A percentile compares a stretch with the other conserved stretches of the same genome.
These are phyloP conservation scores for Thalassaphorura encarpata DNA, from an alignment of 1,140 invertebrate genomes.

Conservation along the genomic window DNA sequence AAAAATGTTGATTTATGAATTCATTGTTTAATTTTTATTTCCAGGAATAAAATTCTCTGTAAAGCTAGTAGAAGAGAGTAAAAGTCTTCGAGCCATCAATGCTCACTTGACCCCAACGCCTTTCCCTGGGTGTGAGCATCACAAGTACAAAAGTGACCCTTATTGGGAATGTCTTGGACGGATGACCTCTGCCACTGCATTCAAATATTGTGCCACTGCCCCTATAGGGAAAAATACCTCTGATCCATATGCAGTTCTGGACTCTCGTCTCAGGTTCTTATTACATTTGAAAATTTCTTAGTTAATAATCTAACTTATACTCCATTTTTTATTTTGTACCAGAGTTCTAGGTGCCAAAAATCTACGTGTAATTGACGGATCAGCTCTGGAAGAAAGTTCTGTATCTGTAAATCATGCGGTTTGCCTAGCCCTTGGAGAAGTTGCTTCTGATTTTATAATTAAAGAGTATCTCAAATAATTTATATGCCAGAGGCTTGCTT, in stretches of 20 bases:
- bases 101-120: background rate
- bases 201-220: constrained; percentile 23
- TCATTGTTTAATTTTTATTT: background rate
- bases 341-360: constrained; percentile 16
- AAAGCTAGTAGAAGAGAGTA: constrained; percentile 11
- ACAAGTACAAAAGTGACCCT: constrained; percentile 6
- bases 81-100: constrained; percentile 4
- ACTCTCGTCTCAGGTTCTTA: constrained; percentile 17
- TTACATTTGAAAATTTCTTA: background rate
- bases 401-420: background rate
- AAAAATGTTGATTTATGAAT: background rate
- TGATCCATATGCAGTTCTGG: constrained; percentile 20
- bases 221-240: constrained; percentile 20
- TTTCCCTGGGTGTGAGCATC: constrained; percentile 13
- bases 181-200: constrained; percentile 19
- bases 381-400: constrained; percentile 1
- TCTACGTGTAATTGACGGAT: constrained; percentile 19
- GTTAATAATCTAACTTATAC: background rate
- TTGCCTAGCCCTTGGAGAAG: background rate
- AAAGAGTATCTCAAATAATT: too few relatives aligned
- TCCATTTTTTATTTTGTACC: background rate
- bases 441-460: background rate
- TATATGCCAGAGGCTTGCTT: too few relatives aligned
- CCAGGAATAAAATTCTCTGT: constrained; percentile 4
- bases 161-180: constrained; percentile 24